Percentiles rank a stretch among this genome's conserved stretches.
Conservation (phyloP, 2,113 vertebrate species). For the Tragelaphus strepsiceros region DNA sequence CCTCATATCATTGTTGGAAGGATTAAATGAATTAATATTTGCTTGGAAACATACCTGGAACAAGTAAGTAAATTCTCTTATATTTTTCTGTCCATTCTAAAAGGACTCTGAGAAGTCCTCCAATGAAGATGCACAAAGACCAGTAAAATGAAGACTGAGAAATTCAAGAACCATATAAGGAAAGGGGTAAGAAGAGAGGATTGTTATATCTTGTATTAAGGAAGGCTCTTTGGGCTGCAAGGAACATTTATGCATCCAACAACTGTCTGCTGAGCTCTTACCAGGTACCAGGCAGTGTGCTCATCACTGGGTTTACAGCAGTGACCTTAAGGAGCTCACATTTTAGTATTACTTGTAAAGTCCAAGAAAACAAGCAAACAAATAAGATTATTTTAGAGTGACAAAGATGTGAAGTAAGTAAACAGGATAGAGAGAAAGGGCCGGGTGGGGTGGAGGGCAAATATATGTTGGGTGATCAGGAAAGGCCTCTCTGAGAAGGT, state of each 20-base stretch:
- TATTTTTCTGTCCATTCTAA: neutral
- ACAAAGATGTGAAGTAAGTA: neutral
- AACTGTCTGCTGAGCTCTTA: neutral
- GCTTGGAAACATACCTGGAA: neutral
- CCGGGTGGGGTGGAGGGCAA: fast-evolving
- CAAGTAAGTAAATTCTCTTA: neutral
- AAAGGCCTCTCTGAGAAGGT: neutral
- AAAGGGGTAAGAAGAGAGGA: neutral
- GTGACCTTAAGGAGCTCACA: neutral
- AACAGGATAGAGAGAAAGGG: neutral
- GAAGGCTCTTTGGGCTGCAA: neutral
- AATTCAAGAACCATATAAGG: neutral
- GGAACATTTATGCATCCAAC: neutral
- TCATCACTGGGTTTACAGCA: neutral
- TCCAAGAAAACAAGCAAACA: neutral
- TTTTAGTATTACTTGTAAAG: neutral
- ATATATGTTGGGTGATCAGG: neutral
- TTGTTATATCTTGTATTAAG: neutral
- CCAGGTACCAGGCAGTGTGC: too few relatives aligned
- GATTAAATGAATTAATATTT: neutral
- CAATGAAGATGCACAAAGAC: neutral
- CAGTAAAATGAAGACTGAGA: neutral
- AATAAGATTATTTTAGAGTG: neutral
- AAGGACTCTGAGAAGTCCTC: neutral
- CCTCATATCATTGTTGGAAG: neutral